Conservation (phyloP, 1,140 invertebrate species). For the Octopus bimaculoides region DNA sequence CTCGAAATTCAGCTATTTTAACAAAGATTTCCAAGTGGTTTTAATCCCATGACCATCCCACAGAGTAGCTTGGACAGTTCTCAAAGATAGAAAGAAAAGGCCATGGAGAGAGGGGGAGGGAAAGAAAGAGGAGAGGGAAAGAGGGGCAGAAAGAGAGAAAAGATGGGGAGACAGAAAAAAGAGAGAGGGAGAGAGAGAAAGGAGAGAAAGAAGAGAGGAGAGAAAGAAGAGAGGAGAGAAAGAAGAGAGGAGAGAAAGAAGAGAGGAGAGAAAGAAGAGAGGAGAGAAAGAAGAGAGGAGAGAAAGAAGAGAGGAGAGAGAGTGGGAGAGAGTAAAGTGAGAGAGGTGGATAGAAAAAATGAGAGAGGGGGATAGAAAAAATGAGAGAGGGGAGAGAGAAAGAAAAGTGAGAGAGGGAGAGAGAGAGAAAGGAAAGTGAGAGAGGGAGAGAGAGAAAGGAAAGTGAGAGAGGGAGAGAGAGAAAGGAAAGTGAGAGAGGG, state of each 20-base stretch:
- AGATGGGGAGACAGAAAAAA: not conserved
- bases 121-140: not conserved
- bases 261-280: not conserved
- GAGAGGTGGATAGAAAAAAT: not conserved
- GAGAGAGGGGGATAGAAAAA: not conserved
- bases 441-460: too few relatives aligned
- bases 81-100: not conserved
- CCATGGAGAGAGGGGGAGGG: not conserved
- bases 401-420: not conserved
- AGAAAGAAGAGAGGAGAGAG: not conserved
- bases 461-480: not conserved
- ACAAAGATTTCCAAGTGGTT: too few relatives aligned
- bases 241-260: not conserved
- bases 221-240: not conserved
- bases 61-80: too few relatives aligned
- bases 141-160: not conserved
- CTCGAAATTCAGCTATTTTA: too few relatives aligned
- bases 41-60: too few relatives aligned
- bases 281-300: not conserved
- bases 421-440: not conserved
- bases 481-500: not conserved
- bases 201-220: not conserved
- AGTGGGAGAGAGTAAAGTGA: not conserved
- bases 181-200: not conserved
- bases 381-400: not conserved